Conservation (phyloP, 2,797 vertebrate species). For the Botia almorhae region DNA sequence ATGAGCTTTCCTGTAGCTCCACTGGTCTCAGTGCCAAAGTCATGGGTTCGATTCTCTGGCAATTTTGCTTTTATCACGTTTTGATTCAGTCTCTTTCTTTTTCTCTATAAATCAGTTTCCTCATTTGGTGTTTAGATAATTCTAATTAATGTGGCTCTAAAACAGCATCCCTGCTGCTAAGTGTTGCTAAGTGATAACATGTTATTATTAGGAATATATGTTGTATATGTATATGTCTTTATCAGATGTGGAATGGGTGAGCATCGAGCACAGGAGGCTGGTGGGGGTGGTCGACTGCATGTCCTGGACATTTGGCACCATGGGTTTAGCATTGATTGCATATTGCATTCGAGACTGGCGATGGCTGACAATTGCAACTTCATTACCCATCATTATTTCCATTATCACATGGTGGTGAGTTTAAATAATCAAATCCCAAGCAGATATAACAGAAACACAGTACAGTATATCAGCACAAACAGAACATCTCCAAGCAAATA, state of each 20-base stretch:
- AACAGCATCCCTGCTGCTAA: not conserved
- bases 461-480: not conserved
- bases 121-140: not conserved
- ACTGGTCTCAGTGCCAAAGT: not conserved
- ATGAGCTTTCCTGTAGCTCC: not conserved
- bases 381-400: constrained; percentile 76
- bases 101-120: not conserved
- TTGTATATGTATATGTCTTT: not conserved
- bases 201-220: not conserved
- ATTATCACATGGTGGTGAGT: constrained; percentile 78
- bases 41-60: not conserved
- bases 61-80: not conserved
- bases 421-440: not conserved
- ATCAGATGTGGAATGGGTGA: constrained; percentile 82
- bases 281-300: constrained; percentile 76
- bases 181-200: not conserved
- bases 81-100: not conserved
- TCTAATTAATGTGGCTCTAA: not conserved
- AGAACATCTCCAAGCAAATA: not conserved
- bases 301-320: constrained; percentile 75
- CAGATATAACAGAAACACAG: not conserved
- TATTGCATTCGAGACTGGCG: constrained; percentile 67
- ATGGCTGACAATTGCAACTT: constrained; percentile 62
- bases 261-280: constrained; percentile 76
- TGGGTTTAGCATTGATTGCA: constrained; percentile 56